Base-by-base conservation (phyloP, 2,113 vertebrate genomes). In the Pterocles orientalis region DNA sequence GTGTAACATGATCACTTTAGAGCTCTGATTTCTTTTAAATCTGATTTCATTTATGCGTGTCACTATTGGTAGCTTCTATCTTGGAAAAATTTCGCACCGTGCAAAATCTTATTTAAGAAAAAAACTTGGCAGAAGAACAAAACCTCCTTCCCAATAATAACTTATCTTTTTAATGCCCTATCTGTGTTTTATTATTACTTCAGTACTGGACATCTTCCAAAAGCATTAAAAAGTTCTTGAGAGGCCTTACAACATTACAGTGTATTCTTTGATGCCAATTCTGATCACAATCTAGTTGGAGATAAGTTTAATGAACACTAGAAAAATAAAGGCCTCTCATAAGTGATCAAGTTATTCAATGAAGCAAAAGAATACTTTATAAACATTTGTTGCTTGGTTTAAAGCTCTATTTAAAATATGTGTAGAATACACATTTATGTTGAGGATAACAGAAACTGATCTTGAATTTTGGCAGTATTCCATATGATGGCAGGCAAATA, bases 221-320 rank as follows among this genome's bases (percentile, higher is more conserved):
- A 94, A 86, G 72, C 92, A 95, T 84, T 73, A 91, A 76, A 77
- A 92, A 90, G 72, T 86, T 90, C 88, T 93, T 90, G 68, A 93
- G 76, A 90, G 76, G 88, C 68, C 88, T 88, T 82, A 88, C 45
- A 84, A 41, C 47, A 94, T 95, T 71, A n/a, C 48, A 86, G 76
- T 28, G 24, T 86, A 79, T 89, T 90, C 68, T 90, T 36, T 81
- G 61, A 61, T 72, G 87, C 65, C 88, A 94, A 72, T 79, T 82
- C 77, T 87, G 95, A 92, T 93, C 83, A 86, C 53, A 72, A 72
- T 93, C 88, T 91, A 41, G 61, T 7, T 79, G 88, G 76, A 94
- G 91, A 91, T 76, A 89, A 95, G 45, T 72, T 87, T 95, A 91
- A 93, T 79, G 61, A 91, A 72, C 70, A 43, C 83, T 82, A 56